Conservation (phyloP, 2,113 vertebrate species). For the Oxyura jamaicensis region DNA sequence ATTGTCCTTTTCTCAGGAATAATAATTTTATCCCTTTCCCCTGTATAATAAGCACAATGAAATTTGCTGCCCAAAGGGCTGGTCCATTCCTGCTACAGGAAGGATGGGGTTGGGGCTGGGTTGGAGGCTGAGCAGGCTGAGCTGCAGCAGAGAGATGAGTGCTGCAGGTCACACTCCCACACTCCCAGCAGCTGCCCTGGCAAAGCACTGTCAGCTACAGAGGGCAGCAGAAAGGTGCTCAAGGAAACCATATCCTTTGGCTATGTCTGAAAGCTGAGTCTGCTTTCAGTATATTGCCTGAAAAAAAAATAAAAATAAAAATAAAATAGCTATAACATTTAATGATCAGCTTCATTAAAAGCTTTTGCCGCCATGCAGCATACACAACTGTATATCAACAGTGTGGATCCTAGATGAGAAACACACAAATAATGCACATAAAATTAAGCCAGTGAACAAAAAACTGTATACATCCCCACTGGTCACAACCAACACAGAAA, state of each 20-base stretch:
- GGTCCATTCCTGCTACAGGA: rapidly evolving
- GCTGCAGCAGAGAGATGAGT: neutral
- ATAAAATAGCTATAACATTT: neutral
- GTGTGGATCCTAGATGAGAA: neutral
- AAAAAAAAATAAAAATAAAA: neutral
- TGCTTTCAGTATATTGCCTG: neutral
- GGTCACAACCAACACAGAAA: neutral
- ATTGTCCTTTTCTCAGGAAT: neutral
- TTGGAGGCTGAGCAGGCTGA: neutral
- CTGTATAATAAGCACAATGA: rapidly evolving
- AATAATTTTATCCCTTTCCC: neutral
- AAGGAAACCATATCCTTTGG: neutral
- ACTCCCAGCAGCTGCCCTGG: neutral
- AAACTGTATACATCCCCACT: neutral
- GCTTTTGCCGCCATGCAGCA: neutral
- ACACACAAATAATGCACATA: neutral
- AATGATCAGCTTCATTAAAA: neutral
- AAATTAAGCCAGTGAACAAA: neutral
- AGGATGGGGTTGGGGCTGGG: neutral
- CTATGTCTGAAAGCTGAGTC: rapidly evolving
- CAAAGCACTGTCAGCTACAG: neutral
- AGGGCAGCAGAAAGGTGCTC: neutral
- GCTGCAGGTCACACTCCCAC: too few relatives aligned
- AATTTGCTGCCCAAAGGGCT: neutral
- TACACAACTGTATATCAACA: neutral